A percentile compares a stretch with the other conserved stretches of the same genome.
phyloP scores from a whole-genome alignment of 2,888 invertebrate species.

The Tolmerus cingulatus region DNA sequence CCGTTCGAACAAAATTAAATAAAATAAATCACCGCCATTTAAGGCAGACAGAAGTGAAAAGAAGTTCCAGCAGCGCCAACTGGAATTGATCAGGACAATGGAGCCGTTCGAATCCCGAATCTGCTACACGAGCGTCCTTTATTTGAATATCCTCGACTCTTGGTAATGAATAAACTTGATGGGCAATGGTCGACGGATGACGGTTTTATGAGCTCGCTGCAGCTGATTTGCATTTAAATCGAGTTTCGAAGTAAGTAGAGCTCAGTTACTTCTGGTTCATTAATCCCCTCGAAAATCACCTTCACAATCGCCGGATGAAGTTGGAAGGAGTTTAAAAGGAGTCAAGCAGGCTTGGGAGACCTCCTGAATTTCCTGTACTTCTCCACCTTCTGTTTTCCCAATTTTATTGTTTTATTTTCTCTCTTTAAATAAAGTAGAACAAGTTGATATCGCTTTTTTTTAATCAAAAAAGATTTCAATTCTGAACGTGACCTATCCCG shows the following conservation, averaged over 20 bases:
- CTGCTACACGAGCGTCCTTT: neutral
- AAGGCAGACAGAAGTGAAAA: neutral
- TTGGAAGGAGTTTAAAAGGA: neutral
- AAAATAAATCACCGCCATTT: neutral
- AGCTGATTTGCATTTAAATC: slow-evolving; percentile 46
- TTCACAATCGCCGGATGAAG: neutral
- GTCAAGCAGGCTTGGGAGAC: neutral
- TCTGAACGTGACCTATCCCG: neutral
- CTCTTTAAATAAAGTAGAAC: neutral
- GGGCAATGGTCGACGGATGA: neutral
- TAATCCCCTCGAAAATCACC: neutral
- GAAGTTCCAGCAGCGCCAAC: neutral
- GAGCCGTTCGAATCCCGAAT: neutral
- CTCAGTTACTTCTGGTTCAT: slow-evolving; percentile 44
- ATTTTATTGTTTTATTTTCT: neutral
- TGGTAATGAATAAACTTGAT: neutral
- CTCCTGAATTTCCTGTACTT: neutral
- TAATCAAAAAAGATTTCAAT: neutral
- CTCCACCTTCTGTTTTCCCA: neutral
- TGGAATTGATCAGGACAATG: neutral
- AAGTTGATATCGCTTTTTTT: neutral
- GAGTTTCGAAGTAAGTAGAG: slow-evolving; percentile 41
- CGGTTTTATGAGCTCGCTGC: neutral
- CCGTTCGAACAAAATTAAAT: neutral
- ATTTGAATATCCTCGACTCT: neutral